Base-by-base conservation (phyloP, 2,888 invertebrate genomes). In the Ophion costatus region DNA sequence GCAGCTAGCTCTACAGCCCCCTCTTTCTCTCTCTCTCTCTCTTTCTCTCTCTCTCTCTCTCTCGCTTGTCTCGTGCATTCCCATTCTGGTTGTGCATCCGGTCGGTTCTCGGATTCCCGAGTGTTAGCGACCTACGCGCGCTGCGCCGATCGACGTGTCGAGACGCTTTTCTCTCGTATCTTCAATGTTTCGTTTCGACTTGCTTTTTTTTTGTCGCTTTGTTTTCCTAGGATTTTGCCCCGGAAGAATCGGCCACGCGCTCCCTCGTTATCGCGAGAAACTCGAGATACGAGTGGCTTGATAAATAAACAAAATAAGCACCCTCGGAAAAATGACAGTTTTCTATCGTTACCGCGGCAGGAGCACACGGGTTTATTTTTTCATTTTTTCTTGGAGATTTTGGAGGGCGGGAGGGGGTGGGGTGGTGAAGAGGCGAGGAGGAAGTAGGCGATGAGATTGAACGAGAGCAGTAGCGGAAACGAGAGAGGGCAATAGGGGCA, bases 11-110 rank as follows among this genome's bases (percentile, higher is more conserved):
- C 20, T 38, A 4, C 59, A 17, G 10, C 59, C 20, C 61, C 9
- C 24, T 0, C 20, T 29, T 67, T 38, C 17, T 69, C 69, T 33
- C 61, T 33, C 61, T 70, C 57, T 33, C 64, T 51, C 64, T 24
- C 74, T 56, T 69, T 59, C 73, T 57, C 51, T 73, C 56, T 20
- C 57, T 45, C 67, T 38, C 45, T 45, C 45, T 14, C 11, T 45
- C 45, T 10, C 10, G 45, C 45, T 45, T 45, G 45, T 45, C 75
- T 70, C 78, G 71, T 29, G 80, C 91, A 92, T 92, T 93, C 91
- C 91, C 91, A 92, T 91, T 92, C 91, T 90, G 90, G 89, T 89
- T 87, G 88, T 92, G 92, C 91, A 92, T 92, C 92, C 92, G 91
- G 91, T 92, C 90, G 90, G 89, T 89, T 88, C 89, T 87, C 87